phyloP scores from a whole-genome alignment of 2,113 vertebrate species.

The Talpa occidentalis region DNA sequence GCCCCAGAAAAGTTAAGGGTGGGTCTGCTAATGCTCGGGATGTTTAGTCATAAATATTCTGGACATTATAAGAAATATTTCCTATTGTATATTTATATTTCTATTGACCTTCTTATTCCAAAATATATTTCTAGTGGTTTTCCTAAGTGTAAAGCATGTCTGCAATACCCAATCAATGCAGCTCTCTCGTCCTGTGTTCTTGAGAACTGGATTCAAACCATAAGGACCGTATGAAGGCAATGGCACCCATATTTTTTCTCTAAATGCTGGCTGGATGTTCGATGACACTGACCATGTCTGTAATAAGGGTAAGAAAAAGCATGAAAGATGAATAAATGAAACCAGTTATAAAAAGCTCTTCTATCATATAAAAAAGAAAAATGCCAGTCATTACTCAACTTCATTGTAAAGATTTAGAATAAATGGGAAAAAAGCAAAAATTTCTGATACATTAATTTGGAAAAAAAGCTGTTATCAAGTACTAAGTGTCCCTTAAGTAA shows the following conservation, averaged over 20 bases:
- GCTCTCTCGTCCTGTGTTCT: not conserved
- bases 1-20: not conserved
- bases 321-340: not conserved
- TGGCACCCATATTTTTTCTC: rapidly evolving
- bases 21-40: not conserved
- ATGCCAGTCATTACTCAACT: conserved; percentile 1
- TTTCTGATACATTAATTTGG: conserved; percentile 60
- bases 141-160: not conserved
- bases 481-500: conserved; percentile 73
- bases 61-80: not conserved
- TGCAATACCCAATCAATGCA: not conserved
- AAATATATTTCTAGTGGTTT: not conserved
- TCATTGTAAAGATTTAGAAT: conserved; percentile 64
- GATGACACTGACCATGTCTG: not conserved
- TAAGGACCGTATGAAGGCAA: not conserved
- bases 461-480: conserved; percentile 69
- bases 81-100: not conserved
- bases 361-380: conserved; percentile 22
- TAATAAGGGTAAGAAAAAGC: not conserved
- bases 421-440: conserved; percentile 66
- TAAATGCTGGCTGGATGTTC: not conserved
- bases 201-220: not conserved
- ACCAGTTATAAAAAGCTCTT: conserved; percentile 9
- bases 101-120: not conserved
- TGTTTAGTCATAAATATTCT: not conserved